Evolutionary conservation across 2,113 vertebrate genomes (phyloP), one percentile per base, ranked within the genome.

Genomic region (Tyrannus savana): DNA sequence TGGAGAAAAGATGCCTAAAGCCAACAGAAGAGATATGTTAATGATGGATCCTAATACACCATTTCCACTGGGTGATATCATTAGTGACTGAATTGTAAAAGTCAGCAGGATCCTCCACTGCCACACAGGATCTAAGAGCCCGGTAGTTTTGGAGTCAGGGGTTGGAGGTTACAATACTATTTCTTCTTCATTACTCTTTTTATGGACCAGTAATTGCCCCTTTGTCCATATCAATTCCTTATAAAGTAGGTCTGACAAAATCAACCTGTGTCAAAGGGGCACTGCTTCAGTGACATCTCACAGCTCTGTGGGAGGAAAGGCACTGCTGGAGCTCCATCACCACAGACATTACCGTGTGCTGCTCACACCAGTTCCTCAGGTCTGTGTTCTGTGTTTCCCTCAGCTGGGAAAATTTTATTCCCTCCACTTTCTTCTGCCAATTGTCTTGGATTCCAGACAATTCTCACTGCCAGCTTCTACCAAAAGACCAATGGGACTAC

Each of bases 391-490:
- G 49, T 6, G 12, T 35, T 92, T 62, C 47, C 52, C 66, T 93
- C 72, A 93, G 86, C 80, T 90, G 80, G 60, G 75, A 93, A 84
- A 92, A 89, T 93, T 93, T 87, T 58, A 89, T 84, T 89, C 58
- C 31, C 44, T 93, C 41, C 46, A 68, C 52, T 91, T 84, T 59
- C 55, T 89, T 94, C 84, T 94, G 94, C 80, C 94, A 95, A 59
- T 84, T 92, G 80, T 87, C 56, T 84, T 96, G 95, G 93, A 97
- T 78, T 95, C 77, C 87, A 87, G 77, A 93, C 84, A 94, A 73
- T 83, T 91, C 77, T 87, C 69, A 64, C 22, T 56, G 87, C 44
- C 91, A 93, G 44, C 42, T 56, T 49, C 72, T 93, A 79, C 86
- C 86, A 96, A 62, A 59, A 85, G 90, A 86, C 86, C 89, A 93